phyloP scores from a whole-genome alignment of 2,797 vertebrate species.

The Pseudotriccus pelzelni region DNA sequence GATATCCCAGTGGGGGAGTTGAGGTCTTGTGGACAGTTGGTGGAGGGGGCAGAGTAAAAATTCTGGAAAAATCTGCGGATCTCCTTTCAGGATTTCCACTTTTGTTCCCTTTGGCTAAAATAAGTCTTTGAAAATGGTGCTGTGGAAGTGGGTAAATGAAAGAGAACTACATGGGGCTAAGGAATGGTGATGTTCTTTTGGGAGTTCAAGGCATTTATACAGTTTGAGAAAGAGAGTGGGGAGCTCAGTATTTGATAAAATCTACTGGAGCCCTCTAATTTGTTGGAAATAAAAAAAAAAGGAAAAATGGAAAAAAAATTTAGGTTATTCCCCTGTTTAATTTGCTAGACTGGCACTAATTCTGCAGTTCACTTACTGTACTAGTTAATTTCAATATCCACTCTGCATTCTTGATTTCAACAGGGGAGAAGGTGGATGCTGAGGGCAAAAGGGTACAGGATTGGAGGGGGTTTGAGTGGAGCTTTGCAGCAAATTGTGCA shows the following conservation, averaged over 20 bases:
- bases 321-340: conserved; percentile 71
- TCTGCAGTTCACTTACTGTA: conserved; percentile 64
- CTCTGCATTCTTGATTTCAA: conserved; percentile 65
- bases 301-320: conserved; percentile 55
- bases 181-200: conserved; percentile 64
- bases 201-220: conserved; percentile 71
- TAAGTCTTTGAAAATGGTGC: conserved; percentile 70
- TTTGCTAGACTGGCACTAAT: conserved; percentile 67
- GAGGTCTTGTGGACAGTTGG: conserved; percentile 60
- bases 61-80: conserved; percentile 66
- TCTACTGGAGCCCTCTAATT: conserved; percentile 69
- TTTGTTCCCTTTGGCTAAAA: conserved; percentile 73
- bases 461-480: conserved; percentile 25
- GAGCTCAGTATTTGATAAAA: conserved; percentile 67
- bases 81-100: conserved; percentile 70
- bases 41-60: conserved; percentile 55
- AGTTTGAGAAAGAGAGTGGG: conserved; percentile 58
- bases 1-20: conserved; percentile 16
- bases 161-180: conserved; percentile 67
- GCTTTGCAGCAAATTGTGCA: neutral
- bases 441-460: conserved; percentile 67
- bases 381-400: conserved; percentile 65
- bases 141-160: conserved; percentile 74
- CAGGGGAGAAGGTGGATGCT: conserved; percentile 67
- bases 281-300: conserved; percentile 62